Evolutionary conservation across 2,113 vertebrate genomes (phyloP).

Genomic region (Ciconia boyciana): DNA sequence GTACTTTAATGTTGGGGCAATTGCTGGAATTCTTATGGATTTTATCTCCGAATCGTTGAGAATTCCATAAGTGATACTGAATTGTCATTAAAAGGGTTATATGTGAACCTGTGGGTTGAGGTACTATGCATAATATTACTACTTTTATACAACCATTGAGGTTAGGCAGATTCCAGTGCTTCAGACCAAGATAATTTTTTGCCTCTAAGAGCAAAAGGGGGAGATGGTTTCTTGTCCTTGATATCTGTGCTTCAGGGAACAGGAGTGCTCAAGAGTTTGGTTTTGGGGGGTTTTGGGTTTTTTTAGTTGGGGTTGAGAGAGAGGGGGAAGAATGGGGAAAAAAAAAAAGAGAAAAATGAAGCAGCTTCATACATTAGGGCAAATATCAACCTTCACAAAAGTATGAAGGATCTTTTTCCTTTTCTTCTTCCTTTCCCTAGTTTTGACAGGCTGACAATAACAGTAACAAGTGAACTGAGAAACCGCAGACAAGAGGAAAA

Average conservation of each 20-base stretch:
- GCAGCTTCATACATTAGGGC: not conserved
- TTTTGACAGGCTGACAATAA: not conserved
- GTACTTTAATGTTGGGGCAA: not conserved
- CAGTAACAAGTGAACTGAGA: not conserved
- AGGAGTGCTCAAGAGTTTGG: not conserved
- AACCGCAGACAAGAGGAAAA: not conserved
- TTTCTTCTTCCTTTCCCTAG: not conserved
- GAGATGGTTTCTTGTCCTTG: not conserved
- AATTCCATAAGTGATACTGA: not conserved
- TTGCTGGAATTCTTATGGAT: not conserved
- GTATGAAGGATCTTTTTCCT: not conserved
- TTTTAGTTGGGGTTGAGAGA: not conserved
- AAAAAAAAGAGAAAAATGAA: not conserved
- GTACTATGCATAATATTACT: accelerated
- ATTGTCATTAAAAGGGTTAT: not conserved
- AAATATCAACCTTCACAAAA: not conserved
- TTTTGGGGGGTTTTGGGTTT: not conserved
- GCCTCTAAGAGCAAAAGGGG: not conserved
- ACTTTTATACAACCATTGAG: not conserved
- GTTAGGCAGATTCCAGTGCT: not conserved
- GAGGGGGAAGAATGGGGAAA: not conserved
- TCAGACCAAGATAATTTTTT: not conserved
- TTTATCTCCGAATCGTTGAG: accelerated
- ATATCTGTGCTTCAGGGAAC: not conserved
- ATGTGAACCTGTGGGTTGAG: not conserved